Evolutionary conservation across 2,113 vertebrate species (phyloP).

Genomic region (Marmota monax): DNA sequence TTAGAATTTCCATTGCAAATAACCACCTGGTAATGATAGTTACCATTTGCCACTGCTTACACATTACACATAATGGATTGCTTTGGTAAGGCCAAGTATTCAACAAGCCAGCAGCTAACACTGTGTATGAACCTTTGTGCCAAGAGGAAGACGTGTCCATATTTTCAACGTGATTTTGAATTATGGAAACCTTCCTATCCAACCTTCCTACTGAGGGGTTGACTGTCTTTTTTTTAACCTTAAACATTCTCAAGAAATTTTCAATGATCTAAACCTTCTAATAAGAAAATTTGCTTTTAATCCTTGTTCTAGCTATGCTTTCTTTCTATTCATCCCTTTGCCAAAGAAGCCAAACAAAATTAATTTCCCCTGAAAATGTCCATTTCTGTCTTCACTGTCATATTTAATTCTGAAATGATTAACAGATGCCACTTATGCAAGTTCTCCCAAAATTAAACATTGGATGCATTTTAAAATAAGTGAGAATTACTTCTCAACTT

Average conservation of each 20-base stretch:
- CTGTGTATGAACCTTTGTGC: conserved; percentile 47
- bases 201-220: neutral
- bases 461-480: conserved; percentile 65
- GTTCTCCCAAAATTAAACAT: conserved; percentile 50
- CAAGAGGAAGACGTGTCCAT: conserved; percentile 52
- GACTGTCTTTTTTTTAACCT: neutral
- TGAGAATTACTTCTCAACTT: conserved; percentile 43
- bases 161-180: conserved; percentile 70
- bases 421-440: conserved; percentile 71
- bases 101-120: conserved; percentile 59
- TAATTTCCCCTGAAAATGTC: conserved; percentile 66
- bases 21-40: conserved; percentile 71
- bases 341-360: conserved; percentile 66
- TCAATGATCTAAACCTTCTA: neutral
- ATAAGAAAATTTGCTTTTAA: conserved; percentile 55
- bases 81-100: conserved; percentile 55
- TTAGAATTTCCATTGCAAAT: conserved; percentile 79
- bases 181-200: conserved; percentile 49
- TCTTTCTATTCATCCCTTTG: conserved; percentile 46
- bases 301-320: conserved; percentile 11
- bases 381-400: conserved; percentile 49
- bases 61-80: conserved; percentile 57
- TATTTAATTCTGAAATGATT: conserved; percentile 73
- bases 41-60: conserved; percentile 66
- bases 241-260: conserved; percentile 44